A percentile compares a stretch with the other conserved stretches of the same genome.
Evolutionary conservation across 2,797 vertebrate genomes (phyloP).

Genomic region (Labroides dimidiatus): DNA sequence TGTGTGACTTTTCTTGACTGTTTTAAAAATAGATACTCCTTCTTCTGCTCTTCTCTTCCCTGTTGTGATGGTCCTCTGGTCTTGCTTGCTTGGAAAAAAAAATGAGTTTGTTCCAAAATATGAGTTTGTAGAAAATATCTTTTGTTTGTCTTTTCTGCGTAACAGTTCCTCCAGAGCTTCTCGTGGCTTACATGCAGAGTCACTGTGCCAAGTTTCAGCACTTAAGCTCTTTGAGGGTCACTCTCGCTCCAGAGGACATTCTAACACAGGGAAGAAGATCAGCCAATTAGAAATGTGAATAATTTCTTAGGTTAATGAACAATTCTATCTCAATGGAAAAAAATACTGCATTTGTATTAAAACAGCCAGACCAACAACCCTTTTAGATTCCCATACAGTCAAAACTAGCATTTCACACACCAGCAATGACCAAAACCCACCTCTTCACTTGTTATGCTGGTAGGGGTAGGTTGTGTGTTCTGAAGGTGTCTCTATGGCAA

Average conservation of each 20-base stretch:
- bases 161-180: slow-evolving; percentile 62
- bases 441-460: slow-evolving; percentile 92
- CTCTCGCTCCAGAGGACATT: slow-evolving; percentile 54
- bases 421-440: slow-evolving; percentile 52
- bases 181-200: slow-evolving; percentile 38
- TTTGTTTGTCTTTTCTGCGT: slow-evolving; percentile 56
- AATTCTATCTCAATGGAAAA: background rate
- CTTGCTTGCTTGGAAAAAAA: slow-evolving; percentile 57
- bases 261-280: slow-evolving; percentile 41
- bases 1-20: slow-evolving; percentile 49
- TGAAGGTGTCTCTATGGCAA: slow-evolving; percentile 89
- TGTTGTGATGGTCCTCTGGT: slow-evolving; percentile 60
- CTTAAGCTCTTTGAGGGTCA: slow-evolving; percentile 31
- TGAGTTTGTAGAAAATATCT: slow-evolving; percentile 73
- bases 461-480: slow-evolving; percentile 93
- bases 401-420: background rate
- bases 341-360: too few relatives aligned
- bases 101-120: slow-evolving; percentile 66
- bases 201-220: slow-evolving; percentile 35
- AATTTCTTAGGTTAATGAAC: too few relatives aligned
- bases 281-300: slow-evolving; percentile 33
- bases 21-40: slow-evolving; percentile 83
- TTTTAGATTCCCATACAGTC: background rate
- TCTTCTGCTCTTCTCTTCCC: slow-evolving; percentile 59
- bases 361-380: background rate